A percentile compares a stretch with the other conserved stretches of the same genome.
Evolutionary conservation across 2,113 vertebrate genomes (phyloP).

Genomic region (Nannospalax galili): DNA sequence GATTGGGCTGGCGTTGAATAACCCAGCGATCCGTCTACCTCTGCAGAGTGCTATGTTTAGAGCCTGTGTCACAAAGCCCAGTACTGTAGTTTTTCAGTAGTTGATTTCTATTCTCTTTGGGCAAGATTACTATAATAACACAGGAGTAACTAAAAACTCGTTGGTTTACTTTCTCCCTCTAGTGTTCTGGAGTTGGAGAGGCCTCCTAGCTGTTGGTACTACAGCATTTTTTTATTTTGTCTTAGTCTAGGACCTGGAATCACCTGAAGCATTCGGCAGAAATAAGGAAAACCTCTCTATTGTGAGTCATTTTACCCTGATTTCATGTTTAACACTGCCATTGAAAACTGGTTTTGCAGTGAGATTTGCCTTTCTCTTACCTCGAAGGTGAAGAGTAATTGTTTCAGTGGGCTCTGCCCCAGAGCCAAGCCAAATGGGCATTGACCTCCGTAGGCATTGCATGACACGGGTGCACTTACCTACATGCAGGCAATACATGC

Average conservation of each 20-base stretch:
- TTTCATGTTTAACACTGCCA: slow-evolving; percentile 46
- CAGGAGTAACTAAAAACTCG: neutral
- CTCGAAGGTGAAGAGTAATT: neutral
- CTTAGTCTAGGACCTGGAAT: slow-evolving; percentile 15
- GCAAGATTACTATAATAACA: neutral
- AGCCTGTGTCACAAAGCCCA: neutral
- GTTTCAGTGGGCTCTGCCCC: slow-evolving; percentile 59
- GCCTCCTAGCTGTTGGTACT: neutral
- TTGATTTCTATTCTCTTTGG: neutral
- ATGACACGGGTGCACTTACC: too few relatives aligned
- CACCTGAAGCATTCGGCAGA: slow-evolving; percentile 78
- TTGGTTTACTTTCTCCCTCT: neutral
- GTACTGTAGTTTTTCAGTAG: neutral
- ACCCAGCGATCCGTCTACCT: too few relatives aligned
- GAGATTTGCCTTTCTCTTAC: neutral
- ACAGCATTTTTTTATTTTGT: neutral
- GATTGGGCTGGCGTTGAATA: too few relatives aligned
- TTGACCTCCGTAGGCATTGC: too few relatives aligned
- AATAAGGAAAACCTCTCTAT: slow-evolving; percentile 73
- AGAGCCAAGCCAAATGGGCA: too few relatives aligned
- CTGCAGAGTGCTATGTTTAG: too few relatives aligned
- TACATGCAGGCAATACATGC: too few relatives aligned
- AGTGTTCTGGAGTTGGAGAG: neutral
- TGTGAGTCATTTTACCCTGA: slow-evolving; percentile 75
- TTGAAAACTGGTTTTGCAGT: neutral